A percentile compares a stretch with the other conserved stretches of the same genome.
Conservation (phyloP, 2,888 invertebrate species). For the Synanthedon myopaeformis region DNA sequence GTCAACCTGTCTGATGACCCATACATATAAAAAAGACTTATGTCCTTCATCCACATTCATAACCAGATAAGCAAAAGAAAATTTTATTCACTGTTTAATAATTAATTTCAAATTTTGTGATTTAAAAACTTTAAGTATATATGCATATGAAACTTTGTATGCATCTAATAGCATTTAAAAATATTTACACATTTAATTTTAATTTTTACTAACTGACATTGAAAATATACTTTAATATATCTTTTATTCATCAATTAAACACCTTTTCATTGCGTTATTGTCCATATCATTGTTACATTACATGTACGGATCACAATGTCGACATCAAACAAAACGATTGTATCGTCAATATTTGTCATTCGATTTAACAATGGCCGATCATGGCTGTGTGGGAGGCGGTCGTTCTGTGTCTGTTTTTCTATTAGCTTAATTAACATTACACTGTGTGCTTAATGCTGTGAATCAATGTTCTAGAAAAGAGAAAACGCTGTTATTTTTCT, state of each 20-base stretch:
- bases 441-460: conserved; percentile 13
- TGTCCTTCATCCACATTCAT: too few relatives aligned
- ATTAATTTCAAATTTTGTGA: too few relatives aligned
- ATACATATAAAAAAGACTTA: too few relatives aligned
- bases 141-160: too few relatives aligned
- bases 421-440: conserved; percentile 55
- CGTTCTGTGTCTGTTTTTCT: conserved; percentile 27
- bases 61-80: too few relatives aligned
- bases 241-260: conserved; percentile 1
- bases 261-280: neutral
- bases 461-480: conserved; percentile 5
- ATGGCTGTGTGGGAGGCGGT: conserved; percentile 39
- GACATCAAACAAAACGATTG: conserved; percentile 37
- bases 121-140: too few relatives aligned
- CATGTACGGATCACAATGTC: conserved; percentile 10
- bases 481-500: neutral
- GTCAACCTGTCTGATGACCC: too few relatives aligned
- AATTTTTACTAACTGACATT: too few relatives aligned
- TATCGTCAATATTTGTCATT: conserved; percentile 55
- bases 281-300: neutral
- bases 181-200: too few relatives aligned
- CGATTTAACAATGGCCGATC: conserved; percentile 42
- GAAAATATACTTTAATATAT: neutral
- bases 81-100: too few relatives aligned
- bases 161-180: too few relatives aligned